Percentiles rank a stretch among this genome's conserved stretches.
Evolutionary conservation across 2,113 vertebrate species (phyloP).

Genomic region (Lophura nycthemera): DNA sequence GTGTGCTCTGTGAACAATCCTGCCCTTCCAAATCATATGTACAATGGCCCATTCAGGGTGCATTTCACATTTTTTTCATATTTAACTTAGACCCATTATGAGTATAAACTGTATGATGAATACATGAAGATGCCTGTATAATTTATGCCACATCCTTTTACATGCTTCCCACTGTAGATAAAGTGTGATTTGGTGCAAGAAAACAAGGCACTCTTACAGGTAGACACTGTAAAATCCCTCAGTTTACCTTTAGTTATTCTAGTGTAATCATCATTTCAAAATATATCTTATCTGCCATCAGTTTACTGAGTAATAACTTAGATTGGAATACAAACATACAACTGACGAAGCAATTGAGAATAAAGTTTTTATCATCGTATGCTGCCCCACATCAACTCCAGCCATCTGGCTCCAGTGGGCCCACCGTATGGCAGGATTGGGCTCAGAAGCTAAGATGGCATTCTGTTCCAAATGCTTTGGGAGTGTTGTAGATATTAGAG

Average conservation of each 20-base stretch:
- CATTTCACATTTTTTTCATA: slow-evolving; percentile 31
- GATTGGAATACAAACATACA: not conserved
- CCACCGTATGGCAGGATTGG: rapidly evolving
- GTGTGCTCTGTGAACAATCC: not conserved
- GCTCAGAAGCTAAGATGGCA: rapidly evolving
- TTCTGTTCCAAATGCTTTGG: not conserved
- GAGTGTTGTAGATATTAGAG: not conserved
- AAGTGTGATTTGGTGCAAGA: not conserved
- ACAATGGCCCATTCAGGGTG: not conserved
- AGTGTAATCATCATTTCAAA: not conserved
- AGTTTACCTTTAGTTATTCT: not conserved
- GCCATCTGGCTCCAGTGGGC: rapidly evolving
- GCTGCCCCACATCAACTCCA: rapidly evolving
- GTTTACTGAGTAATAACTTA: not conserved
- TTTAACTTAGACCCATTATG: slow-evolving; percentile 14
- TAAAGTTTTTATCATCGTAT: not conserved
- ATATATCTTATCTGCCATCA: not conserved
- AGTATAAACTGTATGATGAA: not conserved
- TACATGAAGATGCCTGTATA: not conserved
- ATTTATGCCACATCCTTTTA: slow-evolving; percentile 16
- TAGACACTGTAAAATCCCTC: not conserved
- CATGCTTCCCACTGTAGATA: not conserved
- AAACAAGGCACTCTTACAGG: not conserved
- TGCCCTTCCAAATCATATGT: not conserved
- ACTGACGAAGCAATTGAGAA: not conserved